These are phyloP conservation scores for Epinotia demarniana DNA, from an alignment of 2,888 invertebrate genomes.

Conservation along the genomic window DNA sequence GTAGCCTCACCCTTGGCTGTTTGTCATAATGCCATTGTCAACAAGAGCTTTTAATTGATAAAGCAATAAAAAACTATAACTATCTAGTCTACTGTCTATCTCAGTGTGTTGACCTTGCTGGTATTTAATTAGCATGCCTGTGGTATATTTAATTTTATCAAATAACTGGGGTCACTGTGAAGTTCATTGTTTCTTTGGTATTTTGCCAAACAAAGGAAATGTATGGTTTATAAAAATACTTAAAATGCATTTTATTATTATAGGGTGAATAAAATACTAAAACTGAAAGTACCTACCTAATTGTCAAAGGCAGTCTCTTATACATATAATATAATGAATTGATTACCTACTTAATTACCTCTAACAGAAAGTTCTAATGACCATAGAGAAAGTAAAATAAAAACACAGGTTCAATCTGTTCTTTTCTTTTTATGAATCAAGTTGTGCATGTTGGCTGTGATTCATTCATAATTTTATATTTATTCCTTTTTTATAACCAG, in stretches of 20 bases:
- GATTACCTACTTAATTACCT: conserved; percentile 23
- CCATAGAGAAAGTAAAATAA: conserved; percentile 30
- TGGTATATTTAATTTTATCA: conserved; percentile 39
- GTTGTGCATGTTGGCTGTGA: background rate
- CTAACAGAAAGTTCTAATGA: conserved; percentile 24
- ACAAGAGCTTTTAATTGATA: conserved; percentile 31
- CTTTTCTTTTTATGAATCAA: conserved; percentile 5
- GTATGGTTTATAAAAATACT: conserved; percentile 5
- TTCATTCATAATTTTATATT: background rate
- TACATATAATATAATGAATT: conserved; percentile 11
- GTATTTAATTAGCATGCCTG: conserved; percentile 31
- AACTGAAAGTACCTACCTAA: background rate
- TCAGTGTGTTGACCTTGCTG: conserved; percentile 41
- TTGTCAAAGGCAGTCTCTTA: background rate
- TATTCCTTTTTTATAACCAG: background rate
- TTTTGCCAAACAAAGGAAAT: conserved; percentile 56
- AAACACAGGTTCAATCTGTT: background rate
- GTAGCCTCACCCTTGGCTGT: conserved; percentile 23
- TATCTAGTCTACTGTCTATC: conserved; percentile 24
- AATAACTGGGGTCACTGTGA: conserved; percentile 49
- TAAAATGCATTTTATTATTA: background rate
- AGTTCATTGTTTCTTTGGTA: conserved; percentile 58
- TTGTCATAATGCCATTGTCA: conserved; percentile 32
- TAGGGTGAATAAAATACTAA: background rate
- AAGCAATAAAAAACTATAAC: conserved; percentile 27